Evolutionary conservation across 35 echinoderm and acorn worm genomes (phyloP).

Genomic region (Apostichopus californicus): DNA sequence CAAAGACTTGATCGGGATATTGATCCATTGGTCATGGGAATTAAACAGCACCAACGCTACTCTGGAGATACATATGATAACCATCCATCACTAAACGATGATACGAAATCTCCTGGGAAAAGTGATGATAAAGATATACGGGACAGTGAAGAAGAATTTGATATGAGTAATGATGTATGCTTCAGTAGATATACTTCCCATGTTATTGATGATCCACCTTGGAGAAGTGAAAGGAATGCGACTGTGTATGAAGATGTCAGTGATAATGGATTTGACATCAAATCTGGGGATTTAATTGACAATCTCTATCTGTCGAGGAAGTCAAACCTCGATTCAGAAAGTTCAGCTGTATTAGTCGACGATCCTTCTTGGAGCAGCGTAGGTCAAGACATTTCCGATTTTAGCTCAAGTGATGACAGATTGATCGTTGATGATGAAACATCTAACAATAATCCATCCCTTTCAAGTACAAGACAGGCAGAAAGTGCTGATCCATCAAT

Average conservation of each 20-base stretch:
- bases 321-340: no score
- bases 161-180: background rate
- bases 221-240: background rate
- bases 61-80: no score
- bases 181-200: background rate
- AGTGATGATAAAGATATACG: background rate
- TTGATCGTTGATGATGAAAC: background rate
- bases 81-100: background rate
- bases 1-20: no score
- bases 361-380: background rate
- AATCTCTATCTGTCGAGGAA: background rate
- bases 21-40: no score
- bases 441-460: no score
- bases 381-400: background rate
- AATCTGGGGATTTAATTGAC: background rate
- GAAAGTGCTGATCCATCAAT: no score
- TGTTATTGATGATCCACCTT: conserved; percentile 17
- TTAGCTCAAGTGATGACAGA: background rate
- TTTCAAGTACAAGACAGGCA: no score
- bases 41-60: no score
- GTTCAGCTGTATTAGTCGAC: background rate
- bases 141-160: conserved; percentile 1
- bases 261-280: background rate
- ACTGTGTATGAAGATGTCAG: background rate
- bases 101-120: background rate